These are phyloP conservation scores for Sebastolobus alascanus DNA, from an alignment of 2,797 vertebrate species.

Conservation along the genomic window DNA sequence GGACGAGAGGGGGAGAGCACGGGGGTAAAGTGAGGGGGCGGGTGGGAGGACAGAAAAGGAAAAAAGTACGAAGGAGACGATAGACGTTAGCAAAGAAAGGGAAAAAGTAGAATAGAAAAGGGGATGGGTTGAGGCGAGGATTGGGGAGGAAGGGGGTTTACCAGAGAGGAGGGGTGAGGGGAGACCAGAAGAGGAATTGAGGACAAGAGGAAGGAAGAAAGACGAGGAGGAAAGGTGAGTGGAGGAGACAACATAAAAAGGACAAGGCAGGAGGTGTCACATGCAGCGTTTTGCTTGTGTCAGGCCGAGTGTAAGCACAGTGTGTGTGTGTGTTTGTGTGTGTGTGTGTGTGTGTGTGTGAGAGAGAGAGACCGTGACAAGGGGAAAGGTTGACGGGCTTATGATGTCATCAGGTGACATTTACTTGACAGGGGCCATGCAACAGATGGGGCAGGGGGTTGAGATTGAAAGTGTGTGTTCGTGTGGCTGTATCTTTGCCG, in stretches of 20 bases:
- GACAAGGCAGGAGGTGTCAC: conserved; percentile 61
- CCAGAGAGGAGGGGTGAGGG: not conserved
- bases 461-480: conserved; percentile 29
- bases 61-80: not conserved
- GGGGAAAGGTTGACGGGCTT: conserved; percentile 76
- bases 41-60: not conserved
- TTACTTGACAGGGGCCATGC: conserved; percentile 74
- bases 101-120: not conserved
- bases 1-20: not conserved
- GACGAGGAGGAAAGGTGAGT: conserved; percentile 22
- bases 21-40: not conserved
- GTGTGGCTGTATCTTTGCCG: conserved; percentile 28
- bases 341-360: conserved; percentile 23
- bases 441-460: conserved; percentile 74
- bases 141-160: not conserved
- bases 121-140: not conserved
- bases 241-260: conserved; percentile 49
- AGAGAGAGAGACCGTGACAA: conserved; percentile 17
- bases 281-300: conserved; percentile 47
- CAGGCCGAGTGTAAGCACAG: conserved; percentile 19
- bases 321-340: conserved; percentile 40
- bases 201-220: conserved; percentile 15
- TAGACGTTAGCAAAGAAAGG: not conserved
- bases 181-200: not conserved
- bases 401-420: conserved; percentile 79